phyloP scores from a whole-genome alignment of 23 tunicate species.

The Styela clava region DNA sequence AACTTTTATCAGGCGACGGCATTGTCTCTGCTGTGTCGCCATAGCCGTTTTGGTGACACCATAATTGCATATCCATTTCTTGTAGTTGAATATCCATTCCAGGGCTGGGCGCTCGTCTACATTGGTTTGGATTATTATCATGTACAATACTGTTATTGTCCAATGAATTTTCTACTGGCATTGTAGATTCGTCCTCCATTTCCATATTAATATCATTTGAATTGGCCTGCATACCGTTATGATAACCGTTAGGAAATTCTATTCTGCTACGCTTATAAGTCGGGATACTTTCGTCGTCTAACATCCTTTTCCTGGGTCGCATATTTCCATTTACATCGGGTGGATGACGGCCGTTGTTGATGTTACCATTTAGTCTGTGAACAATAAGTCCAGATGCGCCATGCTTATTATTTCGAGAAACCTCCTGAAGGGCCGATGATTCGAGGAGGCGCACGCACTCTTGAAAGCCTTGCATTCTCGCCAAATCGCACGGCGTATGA shows the following conservation, averaged over 20 bases:
- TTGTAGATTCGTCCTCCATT: background rate
- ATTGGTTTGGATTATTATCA: background rate
- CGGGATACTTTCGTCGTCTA: constrained; percentile 77
- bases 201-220: background rate
- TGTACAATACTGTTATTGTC: background rate
- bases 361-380: constrained; percentile 33
- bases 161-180: background rate
- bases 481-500: constrained; percentile 52
- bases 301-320: constrained; percentile 33
- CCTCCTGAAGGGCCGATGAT: background rate
- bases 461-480: constrained; percentile 57
- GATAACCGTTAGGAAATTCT: background rate
- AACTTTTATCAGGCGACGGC: constrained; percentile 25
- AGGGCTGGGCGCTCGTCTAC: constrained; percentile 76
- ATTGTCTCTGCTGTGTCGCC: constrained; percentile 83
- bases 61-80: constrained; percentile 50
- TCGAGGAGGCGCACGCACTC: constrained; percentile 55
- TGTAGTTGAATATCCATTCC: constrained; percentile 59
- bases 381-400: constrained; percentile 57
- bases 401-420: background rate
- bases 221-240: background rate
- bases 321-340: constrained; percentile 22
- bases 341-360: constrained; percentile 32
- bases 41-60: constrained; percentile 82
- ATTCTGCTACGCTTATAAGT: constrained; percentile 35